These are phyloP conservation scores for Ornithoptera alexandrae DNA, from an alignment of 2,888 invertebrate species.

Conservation along the genomic window DNA sequence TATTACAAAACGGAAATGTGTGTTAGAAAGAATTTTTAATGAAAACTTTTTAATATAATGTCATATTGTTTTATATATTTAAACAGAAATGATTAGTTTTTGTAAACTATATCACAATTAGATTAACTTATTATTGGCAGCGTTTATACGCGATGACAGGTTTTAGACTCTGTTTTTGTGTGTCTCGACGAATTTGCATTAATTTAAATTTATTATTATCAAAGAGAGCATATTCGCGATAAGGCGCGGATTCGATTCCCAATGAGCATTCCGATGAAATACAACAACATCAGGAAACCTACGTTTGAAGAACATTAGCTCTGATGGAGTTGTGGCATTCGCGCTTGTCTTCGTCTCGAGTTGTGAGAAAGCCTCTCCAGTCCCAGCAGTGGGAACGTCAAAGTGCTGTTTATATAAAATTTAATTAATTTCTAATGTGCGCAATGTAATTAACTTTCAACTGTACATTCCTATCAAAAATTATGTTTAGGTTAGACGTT, in stretches of 20 bases:
- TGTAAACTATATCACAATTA: constrained; percentile 5
- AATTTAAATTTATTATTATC: background rate
- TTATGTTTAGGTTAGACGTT: background rate
- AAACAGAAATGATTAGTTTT: background rate
- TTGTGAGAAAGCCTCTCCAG: background rate
- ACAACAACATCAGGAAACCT: too few relatives aligned
- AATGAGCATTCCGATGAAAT: too few relatives aligned
- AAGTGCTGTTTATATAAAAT: background rate
- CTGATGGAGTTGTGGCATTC: too few relatives aligned
- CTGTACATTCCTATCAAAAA: constrained; percentile 24
- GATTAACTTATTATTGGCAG: constrained; percentile 6
- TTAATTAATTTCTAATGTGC: background rate
- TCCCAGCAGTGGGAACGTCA: too few relatives aligned
- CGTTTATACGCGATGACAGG: background rate
- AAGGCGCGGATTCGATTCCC: too few relatives aligned
- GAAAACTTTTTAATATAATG: background rate
- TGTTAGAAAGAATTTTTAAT: background rate
- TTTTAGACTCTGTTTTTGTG: background rate
- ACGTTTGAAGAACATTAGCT: too few relatives aligned
- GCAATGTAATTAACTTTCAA: background rate
- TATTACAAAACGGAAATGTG: background rate
- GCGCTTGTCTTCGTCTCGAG: background rate
- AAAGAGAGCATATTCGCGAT: too few relatives aligned
- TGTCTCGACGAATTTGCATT: background rate
- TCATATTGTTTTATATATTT: background rate